Base-by-base conservation (phyloP, 2,113 vertebrate species). In the Pampusana beccarii region DNA sequence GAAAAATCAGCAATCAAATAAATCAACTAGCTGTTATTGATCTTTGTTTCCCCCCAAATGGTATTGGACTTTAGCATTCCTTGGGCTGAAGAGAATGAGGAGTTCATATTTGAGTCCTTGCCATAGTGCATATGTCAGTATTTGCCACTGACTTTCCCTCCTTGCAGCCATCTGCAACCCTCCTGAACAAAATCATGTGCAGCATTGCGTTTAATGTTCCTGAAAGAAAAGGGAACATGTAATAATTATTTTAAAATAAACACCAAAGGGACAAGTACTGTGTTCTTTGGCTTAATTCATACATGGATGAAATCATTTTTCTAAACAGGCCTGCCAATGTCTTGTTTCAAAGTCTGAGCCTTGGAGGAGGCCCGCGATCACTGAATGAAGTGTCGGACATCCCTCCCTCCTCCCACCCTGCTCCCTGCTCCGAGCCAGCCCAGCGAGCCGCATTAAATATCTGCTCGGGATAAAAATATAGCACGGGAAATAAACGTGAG, bases 221-320 rank as follows among this genome's bases (percentile, higher is more conserved):
- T 97, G 93, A 97, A 97, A 97, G 97, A 97, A 97, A 95, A 97
- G 95, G 91, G 98, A 98, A 98, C 98, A 97, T 96, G 96, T 95
- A 98, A 98, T 98, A 97, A 98, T 90, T 97, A 98, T 98, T 98
- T 98, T 95, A 98, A 98, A 98, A 98, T 97, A 98, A 98, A 98
- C 97, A 98, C 96, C 95, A 97, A 97, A 95, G 97, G 98, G 97
- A 98, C 97, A 97, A 98, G 96, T 96, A 97, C 97, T 98, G 96
- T 97, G 96, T 97, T 97, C 97, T 97, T 98, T 98, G 98, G 98
- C 98, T 97, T 97, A 94, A 94, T 53, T 92, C 71, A 51, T 75
- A 72, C 87, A 75, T 0, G 69, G 91, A 97, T 98, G 98, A 98
- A 97, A 98, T 98, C 98, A 98, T 98, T 94, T 94, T 92, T 97